These are phyloP conservation scores for Diarsia mendica DNA, from an alignment of 2,888 invertebrate genomes.

Conservation along the genomic window DNA sequence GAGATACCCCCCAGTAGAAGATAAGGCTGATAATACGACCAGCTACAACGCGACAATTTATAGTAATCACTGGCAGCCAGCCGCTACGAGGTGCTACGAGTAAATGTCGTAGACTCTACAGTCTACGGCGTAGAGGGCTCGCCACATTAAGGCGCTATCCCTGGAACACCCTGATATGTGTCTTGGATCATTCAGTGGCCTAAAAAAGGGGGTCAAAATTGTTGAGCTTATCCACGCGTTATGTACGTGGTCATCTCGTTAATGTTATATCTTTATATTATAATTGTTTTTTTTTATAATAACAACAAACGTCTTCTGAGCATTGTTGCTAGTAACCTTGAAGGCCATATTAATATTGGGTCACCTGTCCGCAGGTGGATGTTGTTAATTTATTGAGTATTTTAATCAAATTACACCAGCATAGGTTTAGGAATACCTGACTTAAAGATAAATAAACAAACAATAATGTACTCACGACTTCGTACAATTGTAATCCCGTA, in stretches of 20 bases:
- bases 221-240: too few species aligned
- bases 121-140: slow-evolving; percentile 29
- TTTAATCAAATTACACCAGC: too few species aligned
- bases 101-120: slow-evolving; percentile 33
- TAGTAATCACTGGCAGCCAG: slow-evolving; percentile 33
- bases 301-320: too few species aligned
- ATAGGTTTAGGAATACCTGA: too few species aligned
- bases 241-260: neutral
- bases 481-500: neutral
- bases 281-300: too few species aligned
- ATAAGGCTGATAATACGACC: slow-evolving; percentile 55
- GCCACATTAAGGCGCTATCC: neutral
- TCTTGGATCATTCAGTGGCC: neutral
- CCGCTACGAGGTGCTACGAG: slow-evolving; percentile 44
- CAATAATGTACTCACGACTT: neutral
- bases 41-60: slow-evolving; percentile 37
- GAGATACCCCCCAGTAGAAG: slow-evolving; percentile 51
- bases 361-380: too few species aligned
- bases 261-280: neutral
- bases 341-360: too few species aligned
- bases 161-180: too few species aligned
- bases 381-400: too few species aligned
- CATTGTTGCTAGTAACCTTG: too few species aligned
- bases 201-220: too few species aligned
- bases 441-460: too few species aligned